A percentile compares a stretch with the other conserved stretches of the same genome.
These are phyloP conservation scores for Chionoecetes opilio DNA, from an alignment of 1,140 invertebrate species.

Conservation along the genomic window DNA sequence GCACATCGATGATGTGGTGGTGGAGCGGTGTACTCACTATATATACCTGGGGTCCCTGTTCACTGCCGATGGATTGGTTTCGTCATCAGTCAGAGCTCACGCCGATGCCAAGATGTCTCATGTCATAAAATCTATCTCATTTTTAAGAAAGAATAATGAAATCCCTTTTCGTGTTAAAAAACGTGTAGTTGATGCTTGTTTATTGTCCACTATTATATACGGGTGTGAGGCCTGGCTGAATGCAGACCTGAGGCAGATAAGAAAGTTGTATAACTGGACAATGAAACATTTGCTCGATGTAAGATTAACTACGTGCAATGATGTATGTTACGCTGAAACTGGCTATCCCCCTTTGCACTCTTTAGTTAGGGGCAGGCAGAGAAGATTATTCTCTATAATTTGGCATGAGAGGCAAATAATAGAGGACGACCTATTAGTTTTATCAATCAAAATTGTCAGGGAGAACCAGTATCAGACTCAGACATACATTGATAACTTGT, in stretches of 20 bases:
- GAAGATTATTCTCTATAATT: too few species aligned
- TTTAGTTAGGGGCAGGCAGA: too few species aligned
- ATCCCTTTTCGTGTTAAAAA: background rate
- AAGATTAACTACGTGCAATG: background rate
- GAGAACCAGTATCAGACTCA: too few species aligned
- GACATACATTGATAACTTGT: too few species aligned
- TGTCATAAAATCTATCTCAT: background rate
- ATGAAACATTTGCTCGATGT: background rate
- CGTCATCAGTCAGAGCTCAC: background rate
- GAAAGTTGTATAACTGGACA: background rate
- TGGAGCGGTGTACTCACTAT: background rate
- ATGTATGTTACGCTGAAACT: constrained; percentile 24
- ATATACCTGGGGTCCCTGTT: background rate
- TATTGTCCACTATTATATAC: background rate
- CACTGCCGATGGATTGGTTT: background rate
- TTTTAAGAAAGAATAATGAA: constrained; percentile 7
- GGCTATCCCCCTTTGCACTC: constrained; percentile 2
- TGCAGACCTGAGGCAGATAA: background rate
- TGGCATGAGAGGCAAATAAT: too few species aligned
- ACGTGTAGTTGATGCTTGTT: background rate
- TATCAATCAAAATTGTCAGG: too few species aligned
- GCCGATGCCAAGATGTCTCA: background rate
- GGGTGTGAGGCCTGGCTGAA: constrained; percentile 7
- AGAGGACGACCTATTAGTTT: too few species aligned
- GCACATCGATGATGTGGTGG: background rate